phyloP scores from a whole-genome alignment of 2,113 vertebrate species.

The Mesocricetus auratus region DNA sequence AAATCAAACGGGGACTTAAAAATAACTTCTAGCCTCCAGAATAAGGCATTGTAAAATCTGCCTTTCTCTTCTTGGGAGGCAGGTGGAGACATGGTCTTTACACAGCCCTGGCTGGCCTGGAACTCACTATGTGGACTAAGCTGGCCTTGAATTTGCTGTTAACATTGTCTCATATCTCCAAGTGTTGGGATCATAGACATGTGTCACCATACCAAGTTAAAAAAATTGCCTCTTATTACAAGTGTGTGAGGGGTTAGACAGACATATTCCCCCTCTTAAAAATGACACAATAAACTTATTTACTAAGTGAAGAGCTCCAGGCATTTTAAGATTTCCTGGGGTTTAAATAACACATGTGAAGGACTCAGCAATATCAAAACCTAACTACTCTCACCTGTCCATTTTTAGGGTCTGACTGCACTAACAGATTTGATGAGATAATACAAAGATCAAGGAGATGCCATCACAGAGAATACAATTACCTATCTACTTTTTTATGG shows the following conservation, averaged over 20 bases:
- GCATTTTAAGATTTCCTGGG: constrained; percentile 39
- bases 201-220: not conserved
- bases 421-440: constrained; percentile 36
- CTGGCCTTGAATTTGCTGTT: not conserved
- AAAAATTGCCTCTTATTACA: constrained; percentile 34
- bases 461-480: constrained; percentile 12
- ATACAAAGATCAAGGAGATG: constrained; percentile 38
- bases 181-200: not conserved
- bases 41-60: not conserved
- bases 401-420: constrained; percentile 44
- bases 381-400: not conserved
- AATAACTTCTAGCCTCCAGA: constrained; percentile 66
- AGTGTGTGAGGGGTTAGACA: not conserved
- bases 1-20: constrained; percentile 36
- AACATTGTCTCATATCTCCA: not conserved
- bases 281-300: constrained; percentile 6
- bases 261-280: constrained; percentile 27
- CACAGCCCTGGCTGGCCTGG: not conserved
- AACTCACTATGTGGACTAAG: not conserved
- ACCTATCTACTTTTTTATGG: not conserved
- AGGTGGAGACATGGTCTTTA: not conserved
- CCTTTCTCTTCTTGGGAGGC: not conserved
- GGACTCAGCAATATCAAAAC: not conserved
- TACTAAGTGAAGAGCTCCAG: constrained; percentile 40
- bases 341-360: constrained; percentile 39